Evolutionary conservation across 2,797 vertebrate genomes (phyloP), one percentile per base, ranked within the genome.

Genomic region (Spea hammondii): DNA sequence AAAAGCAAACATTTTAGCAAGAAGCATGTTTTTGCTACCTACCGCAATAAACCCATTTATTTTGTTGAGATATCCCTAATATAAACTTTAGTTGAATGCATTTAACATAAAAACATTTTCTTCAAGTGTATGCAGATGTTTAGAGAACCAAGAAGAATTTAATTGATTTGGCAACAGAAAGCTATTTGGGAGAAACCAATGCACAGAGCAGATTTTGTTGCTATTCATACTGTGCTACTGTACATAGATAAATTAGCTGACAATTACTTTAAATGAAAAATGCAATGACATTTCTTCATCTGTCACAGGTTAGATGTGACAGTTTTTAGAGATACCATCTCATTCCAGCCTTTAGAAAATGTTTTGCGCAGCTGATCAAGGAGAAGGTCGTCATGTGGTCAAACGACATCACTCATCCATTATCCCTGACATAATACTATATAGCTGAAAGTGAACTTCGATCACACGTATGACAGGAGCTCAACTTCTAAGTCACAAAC

Each of bases 391-490:
- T 54, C 51, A 67, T 60, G 66, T 76, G 79, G 79, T 76, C 79
- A 81, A 81, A 67, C 48, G 13, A 53, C 64, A 67, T 67, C 62
- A 66, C 62, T 72, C 60, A 76, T 76, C 79, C 57, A 76, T 81
- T 66, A 66, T 81, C 71, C 53, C 48, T 69, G 65, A 59, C 53
- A 76, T 76, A 71, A 75, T 67, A 50, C 74, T 32, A 45, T 67
- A 70, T 45, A 53, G 57, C 68, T 51, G 32, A 51, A 53, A 66
- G 51, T 51, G 59, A 80, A 13, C 62, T 76, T 81, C 47, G 79
- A 81, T 81, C 79, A 81, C 59, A 53, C n/a, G 72, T 53, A 72
- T 72, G 68, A 72, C 74, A 76, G 74, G 32, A 72, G 47, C 71
- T 74, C 62, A 53, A 60, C 48, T 73, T 79, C 53, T 6, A 54